These are phyloP conservation scores for Paradoxurus hermaphroditus DNA, from an alignment of 2,113 vertebrate species.

Conservation along the genomic window DNA sequence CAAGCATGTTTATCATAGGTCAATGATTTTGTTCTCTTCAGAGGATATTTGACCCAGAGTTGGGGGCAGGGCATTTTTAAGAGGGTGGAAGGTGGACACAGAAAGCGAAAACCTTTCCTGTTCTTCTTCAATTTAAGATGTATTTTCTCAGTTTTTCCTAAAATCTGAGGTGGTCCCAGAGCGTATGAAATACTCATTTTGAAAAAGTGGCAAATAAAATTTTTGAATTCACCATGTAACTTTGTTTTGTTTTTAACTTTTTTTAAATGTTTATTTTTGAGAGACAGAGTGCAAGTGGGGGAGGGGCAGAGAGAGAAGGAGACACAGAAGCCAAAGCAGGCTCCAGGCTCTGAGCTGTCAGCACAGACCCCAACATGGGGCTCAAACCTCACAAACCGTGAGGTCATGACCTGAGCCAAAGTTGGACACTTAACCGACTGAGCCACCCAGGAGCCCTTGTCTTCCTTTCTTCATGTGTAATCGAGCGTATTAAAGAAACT, in stretches of 20 bases:
- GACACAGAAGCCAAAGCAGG: no score
- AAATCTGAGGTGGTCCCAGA: not conserved
- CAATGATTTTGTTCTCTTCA: not conserved
- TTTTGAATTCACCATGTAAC: not conserved
- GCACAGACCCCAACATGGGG: no score
- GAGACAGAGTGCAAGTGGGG: no score
- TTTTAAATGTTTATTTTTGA: no score
- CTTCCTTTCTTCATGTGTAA: not conserved
- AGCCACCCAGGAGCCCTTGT: not conserved
- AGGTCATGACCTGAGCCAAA: no score
- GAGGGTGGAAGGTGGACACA: not conserved
- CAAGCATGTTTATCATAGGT: not conserved
- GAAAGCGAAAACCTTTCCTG: not conserved
- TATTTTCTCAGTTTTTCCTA: not conserved
- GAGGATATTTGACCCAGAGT: not conserved
- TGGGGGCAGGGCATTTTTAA: not conserved
- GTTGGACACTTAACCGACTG: no score
- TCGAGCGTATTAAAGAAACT: not conserved
- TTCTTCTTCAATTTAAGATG: not conserved
- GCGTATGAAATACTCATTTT: not conserved
- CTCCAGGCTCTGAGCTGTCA: no score
- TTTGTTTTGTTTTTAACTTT: not conserved
- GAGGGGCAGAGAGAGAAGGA: no score
- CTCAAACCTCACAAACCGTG: no score
- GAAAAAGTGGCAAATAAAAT: not conserved